Percentiles rank a stretch among this genome's conserved stretches.
These are phyloP conservation scores for Hemaris fuciformis DNA, from an alignment of 2,888 invertebrate species.

Conservation along the genomic window DNA sequence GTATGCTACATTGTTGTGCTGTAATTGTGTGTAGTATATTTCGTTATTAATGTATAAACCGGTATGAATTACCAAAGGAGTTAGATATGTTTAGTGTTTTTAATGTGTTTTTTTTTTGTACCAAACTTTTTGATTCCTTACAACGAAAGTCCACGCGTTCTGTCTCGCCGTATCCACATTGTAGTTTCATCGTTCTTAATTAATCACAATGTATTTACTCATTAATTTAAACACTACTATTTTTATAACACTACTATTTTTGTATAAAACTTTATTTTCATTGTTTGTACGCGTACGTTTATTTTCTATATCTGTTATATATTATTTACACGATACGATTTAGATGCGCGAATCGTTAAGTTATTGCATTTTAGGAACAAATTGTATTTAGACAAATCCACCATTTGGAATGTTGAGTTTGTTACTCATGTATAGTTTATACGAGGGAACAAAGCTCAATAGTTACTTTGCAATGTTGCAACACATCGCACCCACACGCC, in stretches of 20 bases:
- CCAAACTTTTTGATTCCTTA: slow-evolving; percentile 29
- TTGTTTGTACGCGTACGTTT: slow-evolving; percentile 31
- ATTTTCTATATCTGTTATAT: slow-evolving; percentile 25
- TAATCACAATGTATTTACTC: slow-evolving; percentile 23
- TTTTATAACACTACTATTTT: slow-evolving; percentile 58
- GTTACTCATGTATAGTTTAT: slow-evolving; percentile 52
- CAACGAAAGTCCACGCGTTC: slow-evolving; percentile 29
- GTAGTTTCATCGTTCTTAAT: slow-evolving; percentile 20
- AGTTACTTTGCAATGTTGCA: slow-evolving; percentile 29
- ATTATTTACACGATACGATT: slow-evolving; percentile 34
- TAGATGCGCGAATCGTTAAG: slow-evolving; percentile 34
- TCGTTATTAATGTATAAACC: slow-evolving; percentile 66
- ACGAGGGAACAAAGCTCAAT: slow-evolving; percentile 64
- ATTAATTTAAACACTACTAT: slow-evolving; percentile 43
- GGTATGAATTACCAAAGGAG: slow-evolving; percentile 79
- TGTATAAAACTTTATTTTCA: slow-evolving; percentile 42
- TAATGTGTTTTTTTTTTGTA: slow-evolving; percentile 55
- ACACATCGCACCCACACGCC: slow-evolving; percentile 20
- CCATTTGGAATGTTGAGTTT: slow-evolving; percentile 39
- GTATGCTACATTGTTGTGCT: slow-evolving; percentile 55
- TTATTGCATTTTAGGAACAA: slow-evolving; percentile 51
- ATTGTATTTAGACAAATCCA: slow-evolving; percentile 57
- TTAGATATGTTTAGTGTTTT: slow-evolving; percentile 74
- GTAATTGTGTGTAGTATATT: slow-evolving; percentile 53
- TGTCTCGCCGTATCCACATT: slow-evolving; percentile 9